Percentiles rank a stretch among this genome's conserved stretches.
These are phyloP conservation scores for Drosophila ohnishii DNA, from an alignment of 1,140 invertebrate species.

Conservation along the genomic window DNA sequence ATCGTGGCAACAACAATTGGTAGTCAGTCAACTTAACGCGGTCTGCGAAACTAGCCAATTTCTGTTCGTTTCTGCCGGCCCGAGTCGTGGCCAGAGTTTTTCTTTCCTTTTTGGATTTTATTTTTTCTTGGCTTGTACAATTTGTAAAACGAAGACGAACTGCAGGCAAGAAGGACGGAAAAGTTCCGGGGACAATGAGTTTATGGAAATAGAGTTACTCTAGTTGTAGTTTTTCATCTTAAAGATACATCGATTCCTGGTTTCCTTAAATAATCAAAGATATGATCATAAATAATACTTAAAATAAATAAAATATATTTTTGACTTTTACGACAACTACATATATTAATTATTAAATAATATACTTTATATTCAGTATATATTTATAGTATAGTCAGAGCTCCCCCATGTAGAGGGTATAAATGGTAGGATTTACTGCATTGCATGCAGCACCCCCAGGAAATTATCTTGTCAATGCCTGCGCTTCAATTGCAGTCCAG, in stretches of 20 bases:
- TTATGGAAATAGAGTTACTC: conserved; percentile 7
- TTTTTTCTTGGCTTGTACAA: conserved; percentile 49
- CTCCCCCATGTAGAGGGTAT: conserved; percentile 39
- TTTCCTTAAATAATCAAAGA: too few species aligned
- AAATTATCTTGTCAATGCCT: conserved; percentile 79
- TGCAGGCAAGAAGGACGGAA: conserved; percentile 42
- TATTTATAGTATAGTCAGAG: neutral
- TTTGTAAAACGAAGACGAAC: conserved; percentile 71
- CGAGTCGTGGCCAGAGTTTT: conserved; percentile 67
- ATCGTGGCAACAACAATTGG: conserved; percentile 77
- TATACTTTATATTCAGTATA: neutral
- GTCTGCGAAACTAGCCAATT: conserved; percentile 77
- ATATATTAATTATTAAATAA: neutral
- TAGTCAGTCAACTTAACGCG: conserved; percentile 79
- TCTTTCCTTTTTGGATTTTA: conserved; percentile 32
- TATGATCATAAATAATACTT: too few species aligned
- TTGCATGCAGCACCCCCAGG: conserved; percentile 68
- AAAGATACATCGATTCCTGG: too few species aligned
- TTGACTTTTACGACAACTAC: fast-evolving
- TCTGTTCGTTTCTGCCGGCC: conserved; percentile 53
- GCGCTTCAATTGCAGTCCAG: conserved; percentile 71
- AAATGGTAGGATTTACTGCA: conserved; percentile 58
- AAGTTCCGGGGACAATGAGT: conserved; percentile 3
- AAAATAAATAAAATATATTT: too few species aligned
- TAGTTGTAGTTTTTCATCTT: neutral